Base-by-base conservation (phyloP, 2,797 vertebrate species). In the Aotus griseimembra region DNA sequence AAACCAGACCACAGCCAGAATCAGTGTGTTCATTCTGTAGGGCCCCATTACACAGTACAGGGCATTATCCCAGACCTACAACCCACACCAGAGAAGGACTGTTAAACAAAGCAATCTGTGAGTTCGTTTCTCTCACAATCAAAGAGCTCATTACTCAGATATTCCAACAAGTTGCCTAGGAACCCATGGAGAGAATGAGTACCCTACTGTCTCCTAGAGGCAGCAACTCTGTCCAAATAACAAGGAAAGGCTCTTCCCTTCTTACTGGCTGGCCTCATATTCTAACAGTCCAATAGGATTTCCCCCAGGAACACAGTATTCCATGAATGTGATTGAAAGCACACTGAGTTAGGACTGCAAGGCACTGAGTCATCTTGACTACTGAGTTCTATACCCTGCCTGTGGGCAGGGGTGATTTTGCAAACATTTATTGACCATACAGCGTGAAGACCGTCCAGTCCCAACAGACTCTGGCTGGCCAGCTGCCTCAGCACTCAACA, bases 1-100 rank as follows among this genome's bases (percentile, higher is more conserved):
- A 98, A 99, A 99, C 99, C 99, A 99, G 97, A 99, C 99, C 70
- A 99, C 99, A 17, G 99, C 99, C 98, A 99, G 99, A 97, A 99
- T 99, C 93, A 99, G 98, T 1, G 99, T 99, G 85, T 99, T 99
- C 98, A 99, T 99, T 97, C 99, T 98, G 97, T 99, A 99, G 83
- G 99, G 99, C 9, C 99, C 99, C 97, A 99, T 99, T 61, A 99
- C 99, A 72, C 99, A 99, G 22, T 99, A 99, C 98, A 99, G 98
- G 36, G 99, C 97, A 0, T 99, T 99, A 95, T 99, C 99, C 99
- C 99, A 99, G 95, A 99, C 99, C 99, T 99, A 88, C 28, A 98
- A 98, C 9, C 46, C 97, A 95, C 17, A 96, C 84, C 75, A 75
- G 83, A 70, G 76, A 96, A 67, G 86, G 70, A 19, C 10, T 81